These are phyloP conservation scores for Enteromius thamalakanensis DNA, from an alignment of 2,797 vertebrate species.

Conservation along the genomic window DNA sequence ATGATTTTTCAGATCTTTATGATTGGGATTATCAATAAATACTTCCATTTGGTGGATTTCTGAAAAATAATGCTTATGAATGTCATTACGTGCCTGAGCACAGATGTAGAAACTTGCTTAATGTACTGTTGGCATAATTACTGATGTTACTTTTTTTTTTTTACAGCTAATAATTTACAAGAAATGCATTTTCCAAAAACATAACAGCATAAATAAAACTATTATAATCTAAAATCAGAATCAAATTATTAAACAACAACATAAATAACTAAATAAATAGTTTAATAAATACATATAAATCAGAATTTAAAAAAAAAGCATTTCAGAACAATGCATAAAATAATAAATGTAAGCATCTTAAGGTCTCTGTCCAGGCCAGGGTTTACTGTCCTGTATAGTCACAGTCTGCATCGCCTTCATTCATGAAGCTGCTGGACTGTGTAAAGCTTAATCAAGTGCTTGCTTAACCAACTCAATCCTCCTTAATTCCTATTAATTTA, in stretches of 20 bases:
- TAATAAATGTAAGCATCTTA: not conserved
- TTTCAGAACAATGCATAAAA: not conserved
- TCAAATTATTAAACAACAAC: not conserved
- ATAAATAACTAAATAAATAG: not conserved
- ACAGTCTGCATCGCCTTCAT: constrained; percentile 25
- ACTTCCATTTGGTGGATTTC: constrained; percentile 4
- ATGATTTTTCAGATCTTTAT: not conserved
- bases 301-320: not conserved
- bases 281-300: not conserved
- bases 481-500: constrained; percentile 85
- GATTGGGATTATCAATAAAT: not conserved
- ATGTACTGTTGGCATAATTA: not conserved
- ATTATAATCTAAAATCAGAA: not conserved
- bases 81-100: not conserved
- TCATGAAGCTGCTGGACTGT: constrained; percentile 37
- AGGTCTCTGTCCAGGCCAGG: constrained; percentile 1
- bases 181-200: not conserved
- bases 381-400: constrained; percentile 41
- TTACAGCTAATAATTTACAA: not conserved
- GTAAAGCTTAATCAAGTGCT: constrained; percentile 81
- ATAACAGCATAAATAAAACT: not conserved
- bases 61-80: not conserved
- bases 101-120: not conserved
- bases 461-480: constrained; percentile 83
- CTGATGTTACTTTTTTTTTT: not conserved